Evolutionary conservation across 1,140 invertebrate species (phyloP).

Genomic region (Venustaconcha ellipsiformis): DNA sequence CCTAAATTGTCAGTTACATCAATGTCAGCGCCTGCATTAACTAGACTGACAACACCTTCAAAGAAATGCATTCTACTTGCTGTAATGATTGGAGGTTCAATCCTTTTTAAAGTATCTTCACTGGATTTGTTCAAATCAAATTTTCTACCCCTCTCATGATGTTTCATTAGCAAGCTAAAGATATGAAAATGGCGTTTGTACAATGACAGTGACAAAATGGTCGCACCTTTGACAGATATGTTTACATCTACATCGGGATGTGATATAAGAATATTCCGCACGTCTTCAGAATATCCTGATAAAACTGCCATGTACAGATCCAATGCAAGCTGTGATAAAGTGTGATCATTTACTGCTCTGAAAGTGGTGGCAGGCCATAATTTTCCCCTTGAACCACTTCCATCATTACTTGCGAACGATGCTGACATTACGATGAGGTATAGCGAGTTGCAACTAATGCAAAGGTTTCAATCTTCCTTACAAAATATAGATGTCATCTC

Average conservation of each 20-base stretch:
- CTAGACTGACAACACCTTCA: slow-evolving; percentile 56
- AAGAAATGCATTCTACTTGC: slow-evolving; percentile 61
- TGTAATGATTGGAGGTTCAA: slow-evolving; percentile 64
- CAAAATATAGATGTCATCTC: background rate
- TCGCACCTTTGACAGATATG: slow-evolving; percentile 59
- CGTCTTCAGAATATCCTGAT: slow-evolving; percentile 40
- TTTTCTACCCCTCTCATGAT: slow-evolving; percentile 54
- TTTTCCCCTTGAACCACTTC: slow-evolving; percentile 1
- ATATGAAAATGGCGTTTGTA: slow-evolving; percentile 61
- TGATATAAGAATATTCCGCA: slow-evolving; percentile 55
- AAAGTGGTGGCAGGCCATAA: slow-evolving; percentile 47
- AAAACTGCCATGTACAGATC: slow-evolving; percentile 57
- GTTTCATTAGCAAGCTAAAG: slow-evolving; percentile 57
- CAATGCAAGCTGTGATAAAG: slow-evolving; percentile 57
- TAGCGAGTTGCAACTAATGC: too few species aligned
- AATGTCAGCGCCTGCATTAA: slow-evolving; percentile 60
- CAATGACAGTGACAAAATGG: slow-evolving; percentile 57
- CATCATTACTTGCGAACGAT: background rate
- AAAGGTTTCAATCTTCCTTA: too few species aligned
- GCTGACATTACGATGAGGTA: too few species aligned
- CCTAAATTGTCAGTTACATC: slow-evolving; percentile 58
- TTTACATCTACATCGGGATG: slow-evolving; percentile 63
- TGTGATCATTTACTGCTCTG: slow-evolving; percentile 58
- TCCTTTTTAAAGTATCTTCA: slow-evolving; percentile 57
- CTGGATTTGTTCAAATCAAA: slow-evolving; percentile 61